phyloP scores from a whole-genome alignment of 2,797 vertebrate species.

The Zonotrichia albicollis region DNA sequence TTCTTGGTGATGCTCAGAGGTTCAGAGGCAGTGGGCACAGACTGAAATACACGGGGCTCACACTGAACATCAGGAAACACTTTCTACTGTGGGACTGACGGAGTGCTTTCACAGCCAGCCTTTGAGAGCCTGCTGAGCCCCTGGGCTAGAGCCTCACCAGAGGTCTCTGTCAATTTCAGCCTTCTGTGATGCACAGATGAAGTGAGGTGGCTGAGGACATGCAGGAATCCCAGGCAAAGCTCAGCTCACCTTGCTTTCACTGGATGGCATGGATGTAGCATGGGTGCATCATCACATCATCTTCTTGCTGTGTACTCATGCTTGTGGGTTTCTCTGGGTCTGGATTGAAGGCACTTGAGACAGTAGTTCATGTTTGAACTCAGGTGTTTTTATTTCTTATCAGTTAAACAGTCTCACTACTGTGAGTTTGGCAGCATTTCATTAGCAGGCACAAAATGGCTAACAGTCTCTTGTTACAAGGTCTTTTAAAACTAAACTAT shows the following conservation, averaged over 20 bases:
- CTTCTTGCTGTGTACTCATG: not conserved
- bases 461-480: no score
- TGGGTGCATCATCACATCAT: not conserved
- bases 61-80: not conserved
- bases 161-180: not conserved
- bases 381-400: no score
- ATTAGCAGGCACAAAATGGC: no score
- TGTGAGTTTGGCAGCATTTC: no score
- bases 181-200: not conserved
- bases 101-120: not conserved
- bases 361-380: no score
- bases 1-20: not conserved
- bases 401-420: no score
- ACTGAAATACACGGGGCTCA: not conserved
- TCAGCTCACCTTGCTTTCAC: not conserved
- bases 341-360: no score
- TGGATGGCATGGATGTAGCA: not conserved
- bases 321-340: no score
- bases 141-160: not conserved
- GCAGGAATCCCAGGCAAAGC: not conserved
- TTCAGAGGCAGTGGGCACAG: not conserved
- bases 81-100: not conserved
- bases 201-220: not conserved
- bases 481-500: no score
- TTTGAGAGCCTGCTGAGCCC: not conserved